phyloP scores from a whole-genome alignment of 2,113 vertebrate genomes.

The Corapipo altera region DNA sequence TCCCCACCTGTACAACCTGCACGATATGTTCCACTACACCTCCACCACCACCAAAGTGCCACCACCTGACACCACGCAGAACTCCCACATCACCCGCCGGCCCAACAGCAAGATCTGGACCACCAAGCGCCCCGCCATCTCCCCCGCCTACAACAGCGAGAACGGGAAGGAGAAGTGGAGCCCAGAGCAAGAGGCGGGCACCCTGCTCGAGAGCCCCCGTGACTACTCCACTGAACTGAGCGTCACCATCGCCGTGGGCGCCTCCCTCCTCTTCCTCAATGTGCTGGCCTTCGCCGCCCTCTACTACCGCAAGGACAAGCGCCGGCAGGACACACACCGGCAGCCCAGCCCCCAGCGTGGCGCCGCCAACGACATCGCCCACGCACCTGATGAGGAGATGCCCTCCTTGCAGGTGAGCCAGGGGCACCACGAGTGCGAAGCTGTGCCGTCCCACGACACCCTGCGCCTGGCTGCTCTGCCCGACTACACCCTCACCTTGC shows the following conservation, averaged over 20 bases:
- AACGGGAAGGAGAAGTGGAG: conserved; percentile 87
- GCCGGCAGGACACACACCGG: conserved; percentile 88
- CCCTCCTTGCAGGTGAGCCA: conserved; percentile 96
- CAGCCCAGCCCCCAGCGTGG: conserved; percentile 91
- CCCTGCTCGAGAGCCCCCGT: conserved; percentile 90
- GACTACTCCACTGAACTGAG: conserved; percentile 99
- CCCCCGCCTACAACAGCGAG: conserved; percentile 91
- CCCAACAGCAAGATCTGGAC: conserved; percentile 92
- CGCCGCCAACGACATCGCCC: conserved; percentile 84
- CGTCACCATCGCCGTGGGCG: conserved; percentile 96
- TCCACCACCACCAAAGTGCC: conserved; percentile 98
- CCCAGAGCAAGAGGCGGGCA: conserved; percentile 85
- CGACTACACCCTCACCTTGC: conserved; percentile 95
- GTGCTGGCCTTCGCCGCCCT: conserved; percentile 96
- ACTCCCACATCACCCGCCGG: conserved; percentile 90
- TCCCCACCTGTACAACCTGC: conserved; percentile 96
- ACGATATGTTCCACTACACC: conserved; percentile 99
- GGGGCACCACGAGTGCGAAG: conserved; percentile 91
- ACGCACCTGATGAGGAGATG: conserved; percentile 92
- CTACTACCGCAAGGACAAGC: conserved; percentile 99
- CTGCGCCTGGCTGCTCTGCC: conserved; percentile 89
- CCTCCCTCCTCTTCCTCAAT: conserved; percentile 96
- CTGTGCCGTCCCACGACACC: conserved; percentile 84
- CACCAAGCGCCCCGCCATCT: conserved; percentile 95
- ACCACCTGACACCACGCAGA: conserved; percentile 89